These are phyloP conservation scores for Xanthorhoe designata DNA, from an alignment of 2,888 invertebrate genomes.

Conservation along the genomic window DNA sequence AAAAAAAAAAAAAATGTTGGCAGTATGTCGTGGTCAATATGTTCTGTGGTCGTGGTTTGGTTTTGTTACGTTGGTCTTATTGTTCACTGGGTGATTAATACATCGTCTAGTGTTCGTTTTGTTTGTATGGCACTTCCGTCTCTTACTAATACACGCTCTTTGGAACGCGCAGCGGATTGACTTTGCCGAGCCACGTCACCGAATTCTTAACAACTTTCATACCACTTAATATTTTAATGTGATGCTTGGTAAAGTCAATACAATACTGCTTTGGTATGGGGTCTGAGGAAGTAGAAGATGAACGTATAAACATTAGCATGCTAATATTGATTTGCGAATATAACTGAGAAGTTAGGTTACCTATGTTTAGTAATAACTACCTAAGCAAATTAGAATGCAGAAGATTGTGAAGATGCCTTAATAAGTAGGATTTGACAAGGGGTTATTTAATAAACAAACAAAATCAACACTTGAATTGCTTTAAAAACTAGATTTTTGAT, in stretches of 20 bases:
- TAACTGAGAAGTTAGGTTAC: constrained; percentile 7
- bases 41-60: too few relatives aligned
- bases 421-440: constrained; percentile 2
- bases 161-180: too few relatives aligned
- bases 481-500: background rate
- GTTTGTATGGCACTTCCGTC: too few relatives aligned
- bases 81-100: too few relatives aligned
- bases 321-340: constrained; percentile 21
- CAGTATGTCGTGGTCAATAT: too few relatives aligned
- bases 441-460: constrained; percentile 9
- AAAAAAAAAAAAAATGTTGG: too few relatives aligned
- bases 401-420: constrained; percentile 10
- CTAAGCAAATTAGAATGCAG: background rate
- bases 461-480: constrained; percentile 2
- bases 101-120: too few relatives aligned
- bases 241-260: constrained; percentile 15
- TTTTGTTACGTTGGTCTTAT: too few relatives aligned
- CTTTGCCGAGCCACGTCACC: too few relatives aligned
- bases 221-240: constrained; percentile 37
- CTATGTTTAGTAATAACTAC: background rate
- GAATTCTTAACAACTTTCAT: constrained; percentile 45
- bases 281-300: constrained; percentile 14
- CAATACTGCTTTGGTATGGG: constrained; percentile 35
- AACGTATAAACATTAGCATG: constrained; percentile 22
- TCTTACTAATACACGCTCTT: too few relatives aligned